Base-by-base conservation (phyloP, 2,113 vertebrate genomes). In the Percopsis transmontana region DNA sequence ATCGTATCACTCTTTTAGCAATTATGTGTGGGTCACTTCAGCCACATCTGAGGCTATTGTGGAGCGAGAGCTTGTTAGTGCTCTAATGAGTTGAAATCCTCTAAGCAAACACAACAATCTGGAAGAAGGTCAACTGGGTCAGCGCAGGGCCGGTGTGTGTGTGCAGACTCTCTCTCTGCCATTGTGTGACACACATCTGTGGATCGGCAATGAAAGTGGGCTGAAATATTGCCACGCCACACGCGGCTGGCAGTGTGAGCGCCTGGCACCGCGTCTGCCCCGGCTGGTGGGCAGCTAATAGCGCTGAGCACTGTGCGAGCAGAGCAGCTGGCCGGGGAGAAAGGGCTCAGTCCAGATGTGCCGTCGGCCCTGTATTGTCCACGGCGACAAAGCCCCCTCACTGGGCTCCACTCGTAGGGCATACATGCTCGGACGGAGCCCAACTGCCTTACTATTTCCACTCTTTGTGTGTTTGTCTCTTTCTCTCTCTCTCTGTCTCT, bases 281-380 rank as follows among this genome's bases (percentile, higher is more conserved):
- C 86, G 87, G 80, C 84, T 75, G 44, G 66, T 81, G 74, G 89
- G 86, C 83, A 83, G 77, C 87, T 89, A 91, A 89, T 87, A 85
- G 83, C 85, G 88, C 77, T 5, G n/a, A 68, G 80, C 80, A 74
- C 1, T 56, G 45, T 48, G 5, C 24, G 19, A 19, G 70, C 58
- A 67, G 85, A 77, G 79, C 64, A 74, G 74, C 71, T 70, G 83
- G 77, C 81, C 85, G 78, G 65, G 56, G 62, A 60, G 83, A 48
- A 80, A 68, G 77, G 59, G 83, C 51, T 16, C 27, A 62, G 56
- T 74, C 87, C 87, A 91, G 89, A 91, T 90, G 87, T 90, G 88
- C 81, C 81, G 84, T 84, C 79, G 76, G 38, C 72, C 69, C 65
- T 60, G 79, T 74, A 84, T 88, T 90, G 84, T 88, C 62, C 44